Evolutionary conservation across 2,113 vertebrate genomes (phyloP), one percentile per base, ranked within the genome.

Genomic region (Passerina amoena): DNA sequence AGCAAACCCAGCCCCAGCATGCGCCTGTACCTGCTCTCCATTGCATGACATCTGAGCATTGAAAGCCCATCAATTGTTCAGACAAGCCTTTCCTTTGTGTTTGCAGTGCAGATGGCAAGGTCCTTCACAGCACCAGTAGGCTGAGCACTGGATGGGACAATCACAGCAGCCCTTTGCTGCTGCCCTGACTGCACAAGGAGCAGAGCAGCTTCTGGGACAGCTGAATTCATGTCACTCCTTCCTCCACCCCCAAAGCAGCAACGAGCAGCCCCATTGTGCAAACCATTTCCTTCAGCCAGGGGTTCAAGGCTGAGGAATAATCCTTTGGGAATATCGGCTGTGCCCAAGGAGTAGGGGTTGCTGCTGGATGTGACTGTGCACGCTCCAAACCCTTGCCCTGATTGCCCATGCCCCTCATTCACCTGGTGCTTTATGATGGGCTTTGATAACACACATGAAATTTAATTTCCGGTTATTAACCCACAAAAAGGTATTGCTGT

Each of bases 391-490:
- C 85, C 94, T 86, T 94, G 93, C 66, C 63, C 94, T 88, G 35
- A 27, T 71, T 84, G 80, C 87, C 38, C 15, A 6, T 86, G 80
- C 25, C 68, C 61, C 59, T 82, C 45, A 23, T 94, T 94, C 91
- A 90, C 72, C 85, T 64, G 88, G 86, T 48, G 64, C 91, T 97
- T 97, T 97, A 94, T 78, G 94, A 93, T 91, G 95, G 94, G 93
- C 82, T 90, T 78, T 92, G 94, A 85, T 63, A 95, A 88, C 90
- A 96, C 20, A 86, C 81, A 53, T 59, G 69, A 91, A 93, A 94
- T 88, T 95, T 96, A 96, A 97, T 98, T 97, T 98, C 97, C 96
- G 95, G 92, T 95, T 97, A 97, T 97, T 96, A 96, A 96, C 77
- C 45, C 64, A 21, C 82, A 51, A 45, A 76, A 78, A 60, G 63